Base-by-base conservation (phyloP, 2,797 vertebrate species). In the Champsocephalus esox region DNA sequence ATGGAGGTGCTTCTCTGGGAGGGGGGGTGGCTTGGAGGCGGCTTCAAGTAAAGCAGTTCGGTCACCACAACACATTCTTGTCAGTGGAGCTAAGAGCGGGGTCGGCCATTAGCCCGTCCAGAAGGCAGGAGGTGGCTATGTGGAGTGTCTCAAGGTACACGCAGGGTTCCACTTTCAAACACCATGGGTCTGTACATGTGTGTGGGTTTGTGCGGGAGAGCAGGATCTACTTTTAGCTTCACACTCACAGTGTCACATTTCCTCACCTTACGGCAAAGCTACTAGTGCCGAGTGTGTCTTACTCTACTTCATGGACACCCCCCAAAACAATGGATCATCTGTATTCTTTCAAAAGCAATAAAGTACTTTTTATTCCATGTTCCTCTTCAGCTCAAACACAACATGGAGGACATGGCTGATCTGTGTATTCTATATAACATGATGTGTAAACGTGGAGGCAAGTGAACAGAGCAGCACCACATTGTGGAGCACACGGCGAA, bases 41-140 rank as follows among this genome's bases (percentile, higher is more conserved):
- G 44, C 76, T 83, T 88, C 87, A 90, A 92, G 91, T 92, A 92
- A 89, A 84, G 69, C 70, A 51, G 62, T 70, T 19, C 50, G 70
- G 87, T 74, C 78, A 72, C 67, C 80, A 19, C 2, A 32, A 70
- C 85, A 80, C 77, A 19, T 76, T 78, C 78, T 73, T 77, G 82
- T 84, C 74, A 52, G 76, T 72, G 73, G 85, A 87, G 80, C 75
- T 28, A 9, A 84, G 77, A 81, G 48, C 6, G 41, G 28, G 28
- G 28, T 66, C 3, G 2, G 68, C 80, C 84, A 80, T 85, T 71
- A 80, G 70, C 69, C 48, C 12, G 51, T 59, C 43, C 73, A 43
- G 7, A 66, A 80, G 81, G 75, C 62, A 73, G 54, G 75, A 79
- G 66, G 71, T 73, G 75, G 65, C 19, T n/a, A 38, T 4, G 69